Evolutionary conservation across 2,113 vertebrate genomes (phyloP).

Genomic region (Mesocricetus auratus): DNA sequence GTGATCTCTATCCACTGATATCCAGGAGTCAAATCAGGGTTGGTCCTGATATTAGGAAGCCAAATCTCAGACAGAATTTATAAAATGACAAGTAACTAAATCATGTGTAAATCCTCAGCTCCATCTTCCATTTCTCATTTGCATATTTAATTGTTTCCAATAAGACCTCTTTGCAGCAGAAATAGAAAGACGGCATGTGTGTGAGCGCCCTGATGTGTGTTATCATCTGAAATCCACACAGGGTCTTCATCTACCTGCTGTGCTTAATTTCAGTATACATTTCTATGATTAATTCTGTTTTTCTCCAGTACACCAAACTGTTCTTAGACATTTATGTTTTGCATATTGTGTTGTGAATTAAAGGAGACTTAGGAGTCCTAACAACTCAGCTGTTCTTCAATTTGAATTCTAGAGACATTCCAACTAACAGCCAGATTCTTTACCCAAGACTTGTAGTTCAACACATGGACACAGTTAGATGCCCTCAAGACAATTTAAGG

Average conservation of each 20-base stretch:
- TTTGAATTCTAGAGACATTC: background rate
- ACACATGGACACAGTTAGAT: background rate
- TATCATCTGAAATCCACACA: conserved; percentile 66
- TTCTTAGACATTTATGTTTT: conserved; percentile 25
- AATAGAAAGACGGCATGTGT: conserved; percentile 49
- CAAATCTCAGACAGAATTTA: background rate
- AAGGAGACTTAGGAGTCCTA: background rate
- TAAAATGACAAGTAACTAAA: conserved; percentile 35
- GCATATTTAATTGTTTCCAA: conserved; percentile 66
- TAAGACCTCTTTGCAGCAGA: conserved; percentile 57
- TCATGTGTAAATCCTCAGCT: conserved; percentile 24
- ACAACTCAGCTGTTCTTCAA: background rate
- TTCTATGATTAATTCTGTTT: conserved; percentile 74
- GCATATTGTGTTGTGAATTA: conserved; percentile 1
- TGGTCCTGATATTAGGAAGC: background rate
- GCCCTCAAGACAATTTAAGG: background rate
- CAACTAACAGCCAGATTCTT: background rate
- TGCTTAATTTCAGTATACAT: conserved; percentile 64
- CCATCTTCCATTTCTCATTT: conserved; percentile 47
- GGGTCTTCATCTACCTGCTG: conserved; percentile 65
- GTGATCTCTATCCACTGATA: background rate
- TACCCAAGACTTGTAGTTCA: background rate
- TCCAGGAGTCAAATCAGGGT: background rate
- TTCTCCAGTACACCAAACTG: conserved; percentile 45
- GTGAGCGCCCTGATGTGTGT: conserved; percentile 38